Percentiles rank a stretch among this genome's conserved stretches.
These are phyloP conservation scores for Ageneiosus marmoratus DNA, from an alignment of 2,113 vertebrate genomes.

Conservation along the genomic window DNA sequence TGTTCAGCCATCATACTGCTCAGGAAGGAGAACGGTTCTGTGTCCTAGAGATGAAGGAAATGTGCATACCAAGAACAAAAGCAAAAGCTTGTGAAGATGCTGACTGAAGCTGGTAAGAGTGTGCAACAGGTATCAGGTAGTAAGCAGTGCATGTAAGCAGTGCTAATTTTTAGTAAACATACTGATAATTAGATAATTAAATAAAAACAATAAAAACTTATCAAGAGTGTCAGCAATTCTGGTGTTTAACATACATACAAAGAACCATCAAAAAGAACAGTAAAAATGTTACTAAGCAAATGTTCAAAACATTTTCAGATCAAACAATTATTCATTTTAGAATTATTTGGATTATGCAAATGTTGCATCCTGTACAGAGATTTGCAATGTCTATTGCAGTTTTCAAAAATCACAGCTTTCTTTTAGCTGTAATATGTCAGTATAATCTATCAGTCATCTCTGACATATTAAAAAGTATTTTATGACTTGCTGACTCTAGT, in stretches of 20 bases:
- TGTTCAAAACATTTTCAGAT: background rate
- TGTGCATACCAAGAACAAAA: no score
- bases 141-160: background rate
- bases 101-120: no score
- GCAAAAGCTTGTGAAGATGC: no score
- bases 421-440: background rate
- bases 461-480: slow-evolving; percentile 14
- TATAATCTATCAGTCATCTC: background rate
- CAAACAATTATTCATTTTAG: background rate
- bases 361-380: background rate
- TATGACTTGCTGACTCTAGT: background rate
- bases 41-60: no score
- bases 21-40: no score
- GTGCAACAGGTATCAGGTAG: no score
- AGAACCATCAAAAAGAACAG: background rate
- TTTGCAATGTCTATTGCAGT: background rate
- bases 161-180: background rate
- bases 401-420: background rate
- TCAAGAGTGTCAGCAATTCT: background rate
- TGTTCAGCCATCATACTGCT: no score
- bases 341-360: background rate
- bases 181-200: background rate
- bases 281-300: background rate
- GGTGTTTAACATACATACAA: background rate
- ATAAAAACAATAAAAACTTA: background rate